These are phyloP conservation scores for Diloba caeruleocephala DNA, from an alignment of 2,888 invertebrate genomes.

Conservation along the genomic window DNA sequence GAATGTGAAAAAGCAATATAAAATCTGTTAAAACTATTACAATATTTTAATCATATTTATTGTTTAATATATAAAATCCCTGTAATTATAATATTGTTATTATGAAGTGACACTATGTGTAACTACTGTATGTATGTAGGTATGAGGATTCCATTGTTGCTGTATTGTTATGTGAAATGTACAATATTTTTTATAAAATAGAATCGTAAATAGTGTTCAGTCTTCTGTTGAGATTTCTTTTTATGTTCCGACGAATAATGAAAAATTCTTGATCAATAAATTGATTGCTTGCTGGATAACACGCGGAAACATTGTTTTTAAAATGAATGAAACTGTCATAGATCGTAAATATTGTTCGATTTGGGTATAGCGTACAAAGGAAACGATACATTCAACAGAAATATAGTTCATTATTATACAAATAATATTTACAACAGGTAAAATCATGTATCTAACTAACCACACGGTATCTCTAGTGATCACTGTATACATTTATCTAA, in stretches of 20 bases:
- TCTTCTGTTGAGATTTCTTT: constrained; percentile 83
- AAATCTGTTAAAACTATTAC: constrained; percentile 83
- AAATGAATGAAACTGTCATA: constrained; percentile 39
- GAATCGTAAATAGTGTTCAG: constrained; percentile 87
- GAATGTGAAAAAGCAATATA: constrained; percentile 75
- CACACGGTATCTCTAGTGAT: constrained; percentile 74
- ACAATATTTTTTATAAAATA: constrained; percentile 86
- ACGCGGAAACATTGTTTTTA: constrained; percentile 49
- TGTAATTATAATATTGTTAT: constrained; percentile 88
- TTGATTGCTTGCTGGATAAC: constrained; percentile 43
- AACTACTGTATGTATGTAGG: constrained; percentile 54
- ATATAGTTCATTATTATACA: constrained; percentile 69
- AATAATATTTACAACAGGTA: constrained; percentile 77
- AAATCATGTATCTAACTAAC: constrained; percentile 60
- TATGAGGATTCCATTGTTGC: constrained; percentile 62
- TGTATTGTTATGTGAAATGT: constrained; percentile 78
- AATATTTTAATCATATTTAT: constrained; percentile 84
- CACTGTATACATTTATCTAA: constrained; percentile 88
- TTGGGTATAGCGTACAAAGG: constrained; percentile 65
- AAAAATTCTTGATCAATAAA: constrained; percentile 55
- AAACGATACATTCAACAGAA: constrained; percentile 68
- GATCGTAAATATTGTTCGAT: constrained; percentile 56
- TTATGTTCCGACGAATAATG: constrained; percentile 65
- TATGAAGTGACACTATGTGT: constrained; percentile 80
- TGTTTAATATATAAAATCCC: constrained; percentile 88